Evolutionary conservation across 2,113 vertebrate species (phyloP), one percentile per base, ranked within the genome.

Genomic region (Melanostigma gelatinosum): DNA sequence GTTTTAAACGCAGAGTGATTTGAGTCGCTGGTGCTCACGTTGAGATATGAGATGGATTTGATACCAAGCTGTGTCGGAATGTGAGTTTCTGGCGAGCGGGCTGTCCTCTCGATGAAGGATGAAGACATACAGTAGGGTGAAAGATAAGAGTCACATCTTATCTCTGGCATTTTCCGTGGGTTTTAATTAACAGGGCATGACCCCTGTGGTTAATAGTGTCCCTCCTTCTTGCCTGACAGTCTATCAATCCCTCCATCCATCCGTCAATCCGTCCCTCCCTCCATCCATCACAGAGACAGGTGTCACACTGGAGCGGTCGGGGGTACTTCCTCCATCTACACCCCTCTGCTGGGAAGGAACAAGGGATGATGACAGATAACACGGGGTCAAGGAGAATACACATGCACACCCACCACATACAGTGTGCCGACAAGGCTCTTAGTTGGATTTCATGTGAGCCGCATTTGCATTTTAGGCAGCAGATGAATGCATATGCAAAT

Each of bases 401-500:
- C 85, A 64, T 15, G 38, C 60, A 66, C 57, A 64, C 69, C 64
- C 73, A 32, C 73, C 60, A n/a, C 70, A 63, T 80, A 87, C 93
- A 87, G 84, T 91, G 80, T 76, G 84, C 77, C 75, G 83, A 88
- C 54, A 32, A 83, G 64, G 82, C 89, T 89, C 84, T 91, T 85
- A 82, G 82, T 80, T 54, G 68, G 85, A 88, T 90, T 91, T 64
- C 60, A 75, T 80, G 64, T 13, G 58, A 86, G 88, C 85, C 9
- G 32, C 87, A 91, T 93, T 94, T 90, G 91, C 92, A 93, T 93
- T 87, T 93, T 87, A 78, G 91, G 79, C 79, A 79, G 86, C 72
- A 86, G 77, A 85, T 89, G 87, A 90, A 91, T 85, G 87, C 88
- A 76, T 92, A 93, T 92, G 92, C 89, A 92, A 94, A 93, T 92